phyloP scores from a whole-genome alignment of 2,797 vertebrate genomes.

The Spheniscus humboldti region DNA sequence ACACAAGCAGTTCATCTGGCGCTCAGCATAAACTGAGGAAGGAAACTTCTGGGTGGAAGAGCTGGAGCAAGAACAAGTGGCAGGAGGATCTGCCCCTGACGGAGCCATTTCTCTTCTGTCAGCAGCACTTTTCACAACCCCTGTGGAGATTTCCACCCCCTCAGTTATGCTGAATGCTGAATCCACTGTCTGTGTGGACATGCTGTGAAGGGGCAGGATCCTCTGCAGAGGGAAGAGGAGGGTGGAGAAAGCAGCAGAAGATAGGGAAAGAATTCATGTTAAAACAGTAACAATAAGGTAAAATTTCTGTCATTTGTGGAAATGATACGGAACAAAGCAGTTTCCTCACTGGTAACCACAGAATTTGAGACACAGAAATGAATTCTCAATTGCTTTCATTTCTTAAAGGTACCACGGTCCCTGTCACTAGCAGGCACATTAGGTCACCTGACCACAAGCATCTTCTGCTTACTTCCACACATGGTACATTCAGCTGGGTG shows the following conservation, averaged over 20 bases:
- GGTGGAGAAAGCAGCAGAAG: not conserved
- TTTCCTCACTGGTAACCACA: not conserved
- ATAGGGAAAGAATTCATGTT: not conserved
- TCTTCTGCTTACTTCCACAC: not conserved
- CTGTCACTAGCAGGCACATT: not conserved
- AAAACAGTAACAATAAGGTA: not conserved
- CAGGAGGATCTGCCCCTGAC: not conserved
- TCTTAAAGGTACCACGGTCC: not conserved
- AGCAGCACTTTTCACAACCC: not conserved
- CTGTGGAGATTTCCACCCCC: constrained; percentile 1
- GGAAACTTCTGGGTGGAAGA: not conserved
- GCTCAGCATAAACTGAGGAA: not conserved
- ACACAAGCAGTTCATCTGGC: not conserved
- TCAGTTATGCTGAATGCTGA: not conserved
- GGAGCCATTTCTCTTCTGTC: not conserved
- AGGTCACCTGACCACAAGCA: not conserved
- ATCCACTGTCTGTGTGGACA: not conserved
- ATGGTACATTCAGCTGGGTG: not conserved
- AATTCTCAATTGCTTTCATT: not conserved
- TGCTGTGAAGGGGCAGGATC: not conserved
- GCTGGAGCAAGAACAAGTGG: not conserved
- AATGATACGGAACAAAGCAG: not conserved
- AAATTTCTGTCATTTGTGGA: not conserved
- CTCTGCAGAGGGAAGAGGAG: not conserved
- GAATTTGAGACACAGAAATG: not conserved